phyloP scores from a whole-genome alignment of 2,113 vertebrate genomes.

The Tympanuchus pallidicinctus region DNA sequence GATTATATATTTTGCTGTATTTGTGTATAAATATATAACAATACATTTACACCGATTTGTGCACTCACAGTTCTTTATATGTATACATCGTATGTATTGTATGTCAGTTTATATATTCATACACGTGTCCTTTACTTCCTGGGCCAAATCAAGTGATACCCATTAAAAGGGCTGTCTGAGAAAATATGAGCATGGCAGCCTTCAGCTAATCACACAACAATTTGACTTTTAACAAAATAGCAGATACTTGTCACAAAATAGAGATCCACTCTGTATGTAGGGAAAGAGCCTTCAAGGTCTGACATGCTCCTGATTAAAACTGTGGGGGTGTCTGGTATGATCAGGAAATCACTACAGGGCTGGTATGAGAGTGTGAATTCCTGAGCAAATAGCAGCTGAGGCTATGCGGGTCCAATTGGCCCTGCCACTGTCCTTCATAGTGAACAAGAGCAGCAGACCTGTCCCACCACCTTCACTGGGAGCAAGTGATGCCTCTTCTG shows the following conservation, averaged over 20 bases:
- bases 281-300: not conserved
- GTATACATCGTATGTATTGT: not conserved
- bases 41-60: not conserved
- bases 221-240: not conserved
- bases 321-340: not conserved
- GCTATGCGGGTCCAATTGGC: no score
- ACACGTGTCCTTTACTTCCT: not conserved
- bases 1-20: not conserved
- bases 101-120: not conserved
- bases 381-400: not conserved
- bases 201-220: not conserved
- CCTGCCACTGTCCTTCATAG: accelerated
- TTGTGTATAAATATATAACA: not conserved
- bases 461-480: not conserved
- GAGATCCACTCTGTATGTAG: no score
- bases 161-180: not conserved
- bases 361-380: not conserved
- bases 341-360: not conserved
- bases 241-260: not conserved
- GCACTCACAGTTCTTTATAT: not conserved
- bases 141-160: not conserved
- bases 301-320: not conserved
- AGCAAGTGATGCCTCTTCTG: not conserved
- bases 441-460: not conserved
- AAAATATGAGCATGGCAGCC: accelerated